These are phyloP conservation scores for Eubucco bourcierii DNA, from an alignment of 2,113 vertebrate genomes.

Conservation along the genomic window DNA sequence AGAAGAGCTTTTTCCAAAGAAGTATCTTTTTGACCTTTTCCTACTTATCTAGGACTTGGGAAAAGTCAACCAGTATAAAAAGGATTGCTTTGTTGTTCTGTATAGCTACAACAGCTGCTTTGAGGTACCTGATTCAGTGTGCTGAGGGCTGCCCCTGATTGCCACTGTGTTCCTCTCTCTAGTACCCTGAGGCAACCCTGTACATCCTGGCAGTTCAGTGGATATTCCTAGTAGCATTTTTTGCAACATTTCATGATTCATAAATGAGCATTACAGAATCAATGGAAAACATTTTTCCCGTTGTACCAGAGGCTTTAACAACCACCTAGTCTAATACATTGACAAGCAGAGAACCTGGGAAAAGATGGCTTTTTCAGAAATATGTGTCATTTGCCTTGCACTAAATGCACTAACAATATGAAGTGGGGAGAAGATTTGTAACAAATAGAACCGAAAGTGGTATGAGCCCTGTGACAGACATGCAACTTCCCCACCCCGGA, in stretches of 20 bases:
- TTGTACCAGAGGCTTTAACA: background rate
- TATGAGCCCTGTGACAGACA: background rate
- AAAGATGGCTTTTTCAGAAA: background rate
- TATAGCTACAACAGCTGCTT: background rate
- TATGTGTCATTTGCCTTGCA: background rate
- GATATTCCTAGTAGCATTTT: background rate
- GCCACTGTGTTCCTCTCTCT: background rate
- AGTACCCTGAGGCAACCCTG: background rate
- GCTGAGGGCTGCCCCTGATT: background rate
- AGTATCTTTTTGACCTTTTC: background rate
- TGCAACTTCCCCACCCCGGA: accelerated
- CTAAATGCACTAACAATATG: background rate
- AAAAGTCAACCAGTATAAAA: background rate
- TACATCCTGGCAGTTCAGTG: background rate
- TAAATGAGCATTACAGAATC: background rate
- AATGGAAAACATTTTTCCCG: background rate
- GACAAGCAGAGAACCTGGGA: background rate
- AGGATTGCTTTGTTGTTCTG: background rate
- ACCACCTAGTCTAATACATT: accelerated
- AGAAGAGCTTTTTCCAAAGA: background rate
- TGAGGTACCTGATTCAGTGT: background rate
- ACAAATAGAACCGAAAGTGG: background rate
- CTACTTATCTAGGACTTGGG: background rate
- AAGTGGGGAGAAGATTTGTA: background rate
- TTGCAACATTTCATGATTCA: background rate